These are phyloP conservation scores for Leptinotarsa defecta DNA, from an alignment of 1,140 invertebrate species.

Conservation along the genomic window DNA sequence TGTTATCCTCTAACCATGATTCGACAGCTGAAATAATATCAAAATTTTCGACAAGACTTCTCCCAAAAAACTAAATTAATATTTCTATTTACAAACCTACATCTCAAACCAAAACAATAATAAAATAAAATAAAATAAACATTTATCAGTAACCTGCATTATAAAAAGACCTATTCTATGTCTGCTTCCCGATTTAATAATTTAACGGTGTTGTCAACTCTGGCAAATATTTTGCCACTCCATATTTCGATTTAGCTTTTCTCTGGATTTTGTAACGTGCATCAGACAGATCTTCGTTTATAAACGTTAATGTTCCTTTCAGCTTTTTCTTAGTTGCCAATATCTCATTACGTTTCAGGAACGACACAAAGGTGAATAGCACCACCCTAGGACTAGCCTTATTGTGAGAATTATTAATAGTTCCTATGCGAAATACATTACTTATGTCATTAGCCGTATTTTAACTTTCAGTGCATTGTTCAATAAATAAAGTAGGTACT, in stretches of 20 bases:
- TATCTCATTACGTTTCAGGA: background rate
- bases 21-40: background rate
- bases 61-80: background rate
- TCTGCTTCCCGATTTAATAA: too few relatives aligned
- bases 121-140: too few relatives aligned
- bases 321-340: background rate
- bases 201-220: background rate
- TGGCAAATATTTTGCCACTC: background rate
- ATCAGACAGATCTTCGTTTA: background rate
- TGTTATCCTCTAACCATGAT: background rate
- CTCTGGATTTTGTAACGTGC: background rate
- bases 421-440: background rate
- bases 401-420: background rate
- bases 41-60: background rate
- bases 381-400: background rate
- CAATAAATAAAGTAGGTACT: background rate
- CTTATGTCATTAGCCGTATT: background rate
- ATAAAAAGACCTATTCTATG: too few relatives aligned
- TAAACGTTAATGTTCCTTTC: background rate
- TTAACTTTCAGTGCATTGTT: background rate
- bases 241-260: background rate
- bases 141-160: too few relatives aligned
- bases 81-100: background rate
- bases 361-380: background rate
- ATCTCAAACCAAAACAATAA: too few relatives aligned